A percentile compares a stretch with the other conserved stretches of the same genome.
Conservation (phyloP, 1,140 invertebrate genomes). For the Cherax quadricarinatus region DNA sequence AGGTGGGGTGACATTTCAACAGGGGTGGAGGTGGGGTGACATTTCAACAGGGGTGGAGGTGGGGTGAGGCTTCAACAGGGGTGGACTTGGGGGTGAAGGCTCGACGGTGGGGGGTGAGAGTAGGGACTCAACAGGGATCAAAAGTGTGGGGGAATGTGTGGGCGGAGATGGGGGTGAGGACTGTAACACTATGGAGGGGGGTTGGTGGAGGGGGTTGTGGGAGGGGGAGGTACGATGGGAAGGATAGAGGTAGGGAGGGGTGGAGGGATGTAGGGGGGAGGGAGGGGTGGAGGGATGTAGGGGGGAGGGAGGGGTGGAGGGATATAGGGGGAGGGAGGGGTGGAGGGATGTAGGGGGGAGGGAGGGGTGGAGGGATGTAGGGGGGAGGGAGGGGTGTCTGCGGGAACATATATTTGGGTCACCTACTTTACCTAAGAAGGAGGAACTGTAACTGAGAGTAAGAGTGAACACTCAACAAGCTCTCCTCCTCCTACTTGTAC, state of each 20-base stretch:
- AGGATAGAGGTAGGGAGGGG: neutral
- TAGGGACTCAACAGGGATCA: neutral
- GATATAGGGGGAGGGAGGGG: neutral
- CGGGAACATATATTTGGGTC: constrained; percentile 39
- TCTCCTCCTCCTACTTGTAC: neutral
- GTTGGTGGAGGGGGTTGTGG: too few relatives aligned
- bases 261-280: neutral
- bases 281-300: neutral
- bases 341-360: neutral
- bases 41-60: too few relatives aligned
- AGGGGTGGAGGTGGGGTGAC: too few relatives aligned
- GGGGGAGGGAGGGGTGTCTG: neutral
- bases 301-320: neutral
- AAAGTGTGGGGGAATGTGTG: neutral
- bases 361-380: too few relatives aligned
- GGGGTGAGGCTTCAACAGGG: too few relatives aligned
- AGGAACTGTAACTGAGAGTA: constrained; percentile 41
- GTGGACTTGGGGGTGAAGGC: too few relatives aligned
- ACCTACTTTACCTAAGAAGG: constrained; percentile 52
- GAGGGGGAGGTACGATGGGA: neutral
- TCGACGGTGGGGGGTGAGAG: too few relatives aligned
- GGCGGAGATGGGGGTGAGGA: neutral
- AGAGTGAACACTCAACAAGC: constrained; percentile 5
- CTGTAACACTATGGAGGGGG: neutral
- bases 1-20: too few relatives aligned